These are phyloP conservation scores for Tetranychus piercei DNA, from an alignment of 2,888 invertebrate species.

Conservation along the genomic window DNA sequence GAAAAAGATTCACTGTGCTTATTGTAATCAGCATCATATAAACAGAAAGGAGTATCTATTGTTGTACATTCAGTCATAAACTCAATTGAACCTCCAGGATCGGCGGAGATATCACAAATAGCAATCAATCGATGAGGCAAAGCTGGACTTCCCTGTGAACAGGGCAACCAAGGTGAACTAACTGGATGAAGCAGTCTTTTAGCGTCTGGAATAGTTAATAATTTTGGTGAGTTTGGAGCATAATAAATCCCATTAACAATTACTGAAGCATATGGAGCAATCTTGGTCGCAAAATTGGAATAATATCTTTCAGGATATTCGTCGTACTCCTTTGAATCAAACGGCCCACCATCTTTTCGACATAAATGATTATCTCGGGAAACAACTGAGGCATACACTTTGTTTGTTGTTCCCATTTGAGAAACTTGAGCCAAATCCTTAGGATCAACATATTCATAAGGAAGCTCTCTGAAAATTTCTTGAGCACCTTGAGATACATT, in stretches of 20 bases:
- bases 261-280: conserved; percentile 91
- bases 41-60: conserved; percentile 93
- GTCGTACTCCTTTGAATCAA: conserved; percentile 73
- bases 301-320: conserved; percentile 80
- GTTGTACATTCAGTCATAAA: conserved; percentile 99
- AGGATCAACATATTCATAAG: conserved; percentile 90
- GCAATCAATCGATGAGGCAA: conserved; percentile 70
- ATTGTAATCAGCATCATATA: conserved; percentile 97
- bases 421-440: conserved; percentile 85
- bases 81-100: conserved; percentile 94
- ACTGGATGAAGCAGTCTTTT: conserved; percentile 66
- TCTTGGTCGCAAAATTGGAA: conserved; percentile 75
- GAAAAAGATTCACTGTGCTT: conserved; percentile 56
- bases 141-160: conserved; percentile 58
- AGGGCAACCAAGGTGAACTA: conserved; percentile 79
- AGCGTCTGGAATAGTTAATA: conserved; percentile 92
- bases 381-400: conserved; percentile 89
- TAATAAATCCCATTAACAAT: conserved; percentile 97
- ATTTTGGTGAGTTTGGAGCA: conserved; percentile 87
- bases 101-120: conserved; percentile 96
- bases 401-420: conserved; percentile 84
- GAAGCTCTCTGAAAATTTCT: conserved; percentile 77
- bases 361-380: conserved; percentile 81
- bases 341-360: conserved; percentile 70
- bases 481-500: conserved; percentile 69